Conservation (phyloP, 2,888 invertebrate genomes). For the Drosophila putrida region DNA sequence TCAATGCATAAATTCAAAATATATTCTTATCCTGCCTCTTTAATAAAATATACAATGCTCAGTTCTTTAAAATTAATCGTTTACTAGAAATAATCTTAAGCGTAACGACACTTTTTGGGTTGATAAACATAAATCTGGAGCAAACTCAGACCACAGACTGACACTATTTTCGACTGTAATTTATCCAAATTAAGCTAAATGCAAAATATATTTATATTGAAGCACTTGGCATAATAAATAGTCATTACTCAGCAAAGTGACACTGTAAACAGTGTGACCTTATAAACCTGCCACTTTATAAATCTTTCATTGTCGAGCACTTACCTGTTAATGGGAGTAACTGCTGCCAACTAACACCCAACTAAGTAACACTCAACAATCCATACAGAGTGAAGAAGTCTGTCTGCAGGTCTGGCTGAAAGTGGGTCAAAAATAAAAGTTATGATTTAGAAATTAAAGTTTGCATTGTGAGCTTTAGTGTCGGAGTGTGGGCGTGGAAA, state of each 20-base stretch:
- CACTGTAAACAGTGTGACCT: conserved; percentile 9
- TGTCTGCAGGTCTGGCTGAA: conserved; percentile 35
- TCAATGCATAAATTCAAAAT: too few relatives aligned
- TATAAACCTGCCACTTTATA: conserved; percentile 7
- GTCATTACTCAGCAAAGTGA: not conserved
- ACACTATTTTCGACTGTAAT: not conserved
- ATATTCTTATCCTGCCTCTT: too few relatives aligned
- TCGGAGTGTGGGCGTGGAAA: not conserved
- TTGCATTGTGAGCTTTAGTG: conserved; percentile 46
- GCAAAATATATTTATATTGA: not conserved
- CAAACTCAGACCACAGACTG: not conserved
- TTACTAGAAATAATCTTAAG: too few relatives aligned
- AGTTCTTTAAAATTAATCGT: too few relatives aligned
- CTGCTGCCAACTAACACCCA: conserved; percentile 20
- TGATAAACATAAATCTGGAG: too few relatives aligned
- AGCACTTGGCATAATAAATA: not conserved
- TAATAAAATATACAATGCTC: too few relatives aligned
- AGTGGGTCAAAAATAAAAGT: conserved; percentile 65
- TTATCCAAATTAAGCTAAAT: not conserved
- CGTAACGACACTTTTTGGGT: too few relatives aligned
- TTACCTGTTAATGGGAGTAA: conserved; percentile 36
- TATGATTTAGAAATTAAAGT: conserved; percentile 78
- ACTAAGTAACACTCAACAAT: conserved; percentile 24
- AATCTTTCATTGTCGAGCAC: conserved; percentile 40
- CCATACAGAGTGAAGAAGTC: conserved; percentile 7